Evolutionary conservation across 2,888 invertebrate genomes (phyloP).

Genomic region (Protophormia terraenovae): DNA sequence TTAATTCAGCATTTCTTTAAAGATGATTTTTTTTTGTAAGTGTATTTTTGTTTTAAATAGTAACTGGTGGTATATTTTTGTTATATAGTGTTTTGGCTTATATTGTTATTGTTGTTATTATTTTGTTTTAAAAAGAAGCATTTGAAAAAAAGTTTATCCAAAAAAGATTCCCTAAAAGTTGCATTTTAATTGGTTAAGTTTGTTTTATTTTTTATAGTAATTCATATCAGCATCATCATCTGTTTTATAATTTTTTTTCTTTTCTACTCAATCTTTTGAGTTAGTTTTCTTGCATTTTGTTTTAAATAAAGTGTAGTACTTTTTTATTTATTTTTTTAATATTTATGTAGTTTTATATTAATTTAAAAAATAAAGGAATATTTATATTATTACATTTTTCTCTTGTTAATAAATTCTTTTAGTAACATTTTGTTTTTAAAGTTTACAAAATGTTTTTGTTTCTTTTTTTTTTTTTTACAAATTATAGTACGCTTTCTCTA

Average conservation of each 20-base stretch:
- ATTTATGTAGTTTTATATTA: not conserved
- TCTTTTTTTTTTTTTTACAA: constrained; percentile 17
- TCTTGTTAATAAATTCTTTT: not conserved
- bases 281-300: not conserved
- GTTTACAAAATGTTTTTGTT: constrained; percentile 17
- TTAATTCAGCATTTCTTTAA: constrained; percentile 9
- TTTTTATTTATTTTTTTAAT: not conserved
- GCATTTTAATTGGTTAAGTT: constrained; percentile 63
- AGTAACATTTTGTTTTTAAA: not conserved
- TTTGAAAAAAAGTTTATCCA: constrained; percentile 59
- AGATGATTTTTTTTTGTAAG: not conserved
- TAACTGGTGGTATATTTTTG: constrained; percentile 65
- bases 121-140: constrained; percentile 40
- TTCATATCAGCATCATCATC: not conserved
- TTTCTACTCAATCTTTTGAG: constrained; percentile 4
- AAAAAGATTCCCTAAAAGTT: constrained; percentile 74
- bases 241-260: not conserved
- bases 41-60: not conserved
- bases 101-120: constrained; percentile 12
- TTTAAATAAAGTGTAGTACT: too few species aligned
- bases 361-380: not conserved
- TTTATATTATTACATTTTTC: too few species aligned
- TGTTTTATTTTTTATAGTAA: constrained; percentile 31
- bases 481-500: constrained; percentile 21
- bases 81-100: constrained; percentile 21